Evolutionary conservation across 64 coral and sea anemone genomes (phyloP).

Genomic region (Montipora foliosa): DNA sequence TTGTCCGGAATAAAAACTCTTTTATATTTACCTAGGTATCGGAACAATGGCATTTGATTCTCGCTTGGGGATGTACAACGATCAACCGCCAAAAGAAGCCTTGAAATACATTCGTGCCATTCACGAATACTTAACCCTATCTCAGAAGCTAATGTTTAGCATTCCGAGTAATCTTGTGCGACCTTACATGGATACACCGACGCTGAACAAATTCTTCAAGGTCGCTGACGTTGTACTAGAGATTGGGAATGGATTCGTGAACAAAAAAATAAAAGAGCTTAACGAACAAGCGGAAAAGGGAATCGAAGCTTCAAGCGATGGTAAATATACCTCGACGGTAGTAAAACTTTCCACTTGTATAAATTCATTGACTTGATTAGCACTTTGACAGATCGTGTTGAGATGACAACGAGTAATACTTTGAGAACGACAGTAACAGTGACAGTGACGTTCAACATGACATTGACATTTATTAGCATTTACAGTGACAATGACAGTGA

Average conservation of each 20-base stretch:
- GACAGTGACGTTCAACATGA: too few relatives aligned
- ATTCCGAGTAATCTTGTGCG: background rate
- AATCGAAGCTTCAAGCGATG: background rate
- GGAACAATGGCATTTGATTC: too few relatives aligned
- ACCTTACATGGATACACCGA: constrained; percentile 40
- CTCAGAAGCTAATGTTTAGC: constrained; percentile 22
- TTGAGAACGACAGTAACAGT: too few relatives aligned
- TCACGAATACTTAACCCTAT: background rate
- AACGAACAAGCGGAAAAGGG: constrained; percentile 30
- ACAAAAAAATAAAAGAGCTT: constrained; percentile 43
- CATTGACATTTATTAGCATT: too few relatives aligned
- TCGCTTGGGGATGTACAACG: too few relatives aligned
- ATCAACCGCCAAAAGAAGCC: background rate
- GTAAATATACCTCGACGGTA: background rate
- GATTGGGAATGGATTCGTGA: constrained; percentile 47
- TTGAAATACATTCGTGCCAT: constrained; percentile 26
- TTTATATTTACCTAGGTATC: too few relatives aligned
- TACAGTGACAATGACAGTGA: too few relatives aligned
- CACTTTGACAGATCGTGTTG: too few relatives aligned
- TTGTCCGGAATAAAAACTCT: too few relatives aligned
- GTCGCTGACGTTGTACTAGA: constrained; percentile 5
- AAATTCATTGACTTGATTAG: too few relatives aligned
- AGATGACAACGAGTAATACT: too few relatives aligned
- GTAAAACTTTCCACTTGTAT: too few relatives aligned
- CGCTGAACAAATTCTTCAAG: constrained; percentile 27